Percentiles rank a stretch among this genome's conserved stretches.
phyloP scores from a whole-genome alignment of 2,113 vertebrate species.

The Elaphurus davidianus region DNA sequence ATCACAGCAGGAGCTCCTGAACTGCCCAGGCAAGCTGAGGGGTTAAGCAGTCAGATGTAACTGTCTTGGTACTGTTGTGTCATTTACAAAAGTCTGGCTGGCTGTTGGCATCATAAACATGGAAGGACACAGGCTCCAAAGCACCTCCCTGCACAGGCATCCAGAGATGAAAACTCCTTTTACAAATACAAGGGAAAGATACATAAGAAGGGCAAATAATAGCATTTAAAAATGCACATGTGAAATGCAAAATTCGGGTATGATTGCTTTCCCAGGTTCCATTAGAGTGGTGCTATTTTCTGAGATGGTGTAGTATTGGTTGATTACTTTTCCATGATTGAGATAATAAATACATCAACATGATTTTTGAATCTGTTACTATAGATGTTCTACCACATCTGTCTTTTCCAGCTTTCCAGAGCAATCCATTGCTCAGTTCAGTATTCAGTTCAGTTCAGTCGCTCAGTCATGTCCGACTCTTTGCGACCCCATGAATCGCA shows the following conservation, averaged over 20 bases:
- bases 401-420: background rate
- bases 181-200: constrained; percentile 65
- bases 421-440: background rate
- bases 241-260: constrained; percentile 44
- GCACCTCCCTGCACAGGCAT: background rate
- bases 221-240: constrained; percentile 64
- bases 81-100: constrained; percentile 77
- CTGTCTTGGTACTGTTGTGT: constrained; percentile 74
- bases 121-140: constrained; percentile 58
- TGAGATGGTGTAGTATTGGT: background rate
- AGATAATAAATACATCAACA: constrained; percentile 29
- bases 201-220: constrained; percentile 60
- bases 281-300: constrained; percentile 52
- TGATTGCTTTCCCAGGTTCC: constrained; percentile 46
- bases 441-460: too few species aligned
- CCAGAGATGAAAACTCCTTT: constrained; percentile 74
- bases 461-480: too few species aligned
- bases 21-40: constrained; percentile 76
- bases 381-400: background rate
- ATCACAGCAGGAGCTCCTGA: constrained; percentile 79
- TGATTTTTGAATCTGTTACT: background rate
- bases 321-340: constrained; percentile 37
- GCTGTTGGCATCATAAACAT: constrained; percentile 71
- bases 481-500: too few species aligned
- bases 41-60: constrained; percentile 73